A percentile compares a stretch with the other conserved stretches of the same genome.
phyloP scores from a whole-genome alignment of 2,113 vertebrate genomes.

The Laterallus jamaicensis region DNA sequence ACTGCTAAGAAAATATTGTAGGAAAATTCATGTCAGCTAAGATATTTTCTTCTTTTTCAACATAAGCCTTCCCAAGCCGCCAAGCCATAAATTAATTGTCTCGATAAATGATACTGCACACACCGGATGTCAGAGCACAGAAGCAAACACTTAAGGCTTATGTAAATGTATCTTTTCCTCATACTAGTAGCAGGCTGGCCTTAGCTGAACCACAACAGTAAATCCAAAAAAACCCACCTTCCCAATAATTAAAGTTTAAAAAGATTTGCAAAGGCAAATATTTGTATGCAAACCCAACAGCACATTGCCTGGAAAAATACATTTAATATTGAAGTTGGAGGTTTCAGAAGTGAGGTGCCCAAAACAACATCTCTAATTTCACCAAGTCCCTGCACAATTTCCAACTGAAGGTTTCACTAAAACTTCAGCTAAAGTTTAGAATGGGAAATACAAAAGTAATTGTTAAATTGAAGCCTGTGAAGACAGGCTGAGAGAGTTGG shows the following conservation, averaged over 20 bases:
- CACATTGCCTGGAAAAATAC: not conserved
- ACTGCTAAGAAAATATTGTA: not conserved
- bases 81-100: not conserved
- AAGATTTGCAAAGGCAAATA: not conserved
- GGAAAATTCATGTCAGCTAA: no score
- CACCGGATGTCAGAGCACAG: not conserved
- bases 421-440: not conserved
- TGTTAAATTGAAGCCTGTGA: not conserved
- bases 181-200: not conserved
- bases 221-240: not conserved
- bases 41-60: not conserved
- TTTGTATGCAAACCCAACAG: not conserved
- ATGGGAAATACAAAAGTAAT: accelerated
- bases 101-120: not conserved
- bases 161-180: not conserved
- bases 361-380: not conserved
- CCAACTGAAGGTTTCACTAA: not conserved
- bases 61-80: not conserved
- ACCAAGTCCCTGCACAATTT: not conserved
- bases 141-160: not conserved
- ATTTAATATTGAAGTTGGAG: not conserved
- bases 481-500: no score
- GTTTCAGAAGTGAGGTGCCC: not conserved
- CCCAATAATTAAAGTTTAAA: not conserved
- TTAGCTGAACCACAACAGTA: not conserved